Evolutionary conservation across 1,140 invertebrate genomes (phyloP).

Genomic region (Lepidurus apus): DNA sequence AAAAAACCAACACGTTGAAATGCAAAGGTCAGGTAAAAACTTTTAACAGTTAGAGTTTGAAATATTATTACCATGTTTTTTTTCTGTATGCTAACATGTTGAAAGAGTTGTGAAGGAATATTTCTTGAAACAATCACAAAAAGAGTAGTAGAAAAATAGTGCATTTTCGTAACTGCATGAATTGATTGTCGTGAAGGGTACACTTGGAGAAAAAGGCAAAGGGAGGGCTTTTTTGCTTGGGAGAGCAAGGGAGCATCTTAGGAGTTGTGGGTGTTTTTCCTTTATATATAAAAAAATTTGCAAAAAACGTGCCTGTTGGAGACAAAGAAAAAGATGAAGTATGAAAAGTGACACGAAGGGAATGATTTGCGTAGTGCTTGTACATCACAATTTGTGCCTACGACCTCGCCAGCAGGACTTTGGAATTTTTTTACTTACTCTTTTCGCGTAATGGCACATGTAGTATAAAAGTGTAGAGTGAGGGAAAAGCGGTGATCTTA

Average conservation of each 20-base stretch:
- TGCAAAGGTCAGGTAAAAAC: conserved; percentile 2
- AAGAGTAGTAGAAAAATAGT: conserved; percentile 16
- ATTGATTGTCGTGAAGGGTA: conserved; percentile 8
- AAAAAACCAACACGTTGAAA: not conserved
- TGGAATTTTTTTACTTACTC: not conserved
- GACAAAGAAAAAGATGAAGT: not conserved
- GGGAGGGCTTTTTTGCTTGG: not conserved
- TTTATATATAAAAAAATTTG: not conserved
- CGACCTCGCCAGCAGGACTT: not conserved
- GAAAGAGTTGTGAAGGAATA: not conserved
- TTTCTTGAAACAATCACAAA: not conserved
- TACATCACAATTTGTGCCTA: conserved; percentile 9
- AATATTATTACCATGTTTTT: not conserved
- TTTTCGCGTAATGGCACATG: not conserved
- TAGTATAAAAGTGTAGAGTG: not conserved
- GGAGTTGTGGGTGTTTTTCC: too few relatives aligned
- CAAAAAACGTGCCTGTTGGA: not conserved
- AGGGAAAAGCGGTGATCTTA: not conserved
- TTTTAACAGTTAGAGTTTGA: not conserved
- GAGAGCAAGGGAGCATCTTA: too few relatives aligned
- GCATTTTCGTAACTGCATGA: conserved; percentile 18
- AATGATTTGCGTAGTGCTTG: conserved; percentile 12
- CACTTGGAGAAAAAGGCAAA: not conserved
- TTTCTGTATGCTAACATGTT: not conserved
- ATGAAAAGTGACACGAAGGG: not conserved